Evolutionary conservation across 2,888 invertebrate species (phyloP), one percentile per base, ranked within the genome.

Genomic region (Cistogaster globosa): DNA sequence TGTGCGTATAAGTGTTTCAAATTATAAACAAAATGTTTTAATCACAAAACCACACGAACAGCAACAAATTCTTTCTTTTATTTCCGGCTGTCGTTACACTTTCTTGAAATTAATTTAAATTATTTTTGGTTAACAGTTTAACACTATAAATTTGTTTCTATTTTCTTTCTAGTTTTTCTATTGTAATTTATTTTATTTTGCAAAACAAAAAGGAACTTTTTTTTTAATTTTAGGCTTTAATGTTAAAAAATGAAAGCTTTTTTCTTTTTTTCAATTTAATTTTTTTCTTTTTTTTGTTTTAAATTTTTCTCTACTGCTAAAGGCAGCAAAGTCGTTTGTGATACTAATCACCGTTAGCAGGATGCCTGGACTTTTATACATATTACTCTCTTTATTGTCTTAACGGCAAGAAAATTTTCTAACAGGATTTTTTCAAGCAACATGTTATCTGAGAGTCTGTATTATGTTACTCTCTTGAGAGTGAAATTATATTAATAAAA

Each of bases 291-390:
- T 7, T 45, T 0, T 51, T 76, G 57, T 65, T 82, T 12, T 62
- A 89, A 87, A 87, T 87, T 87, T 84, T 87, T 82, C 78, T 82
- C 67, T 75, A 82, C 82, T 82, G 79, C 78, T 82, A 18, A 58
- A 42, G 74, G 78, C 82, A 85, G 82, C 82, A 82, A 85, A 85
- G 85, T 85, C 85, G 82, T 82, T 85, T 57, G 53, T 65, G 65
- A 71, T 79, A 90, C 90, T 90, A 89, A 88, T 76, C 87, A 86
- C 88, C 86, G 78, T 67, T 45, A 81, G 68, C 87, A 88, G 88
- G 87, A 88, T 83, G 63, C 38, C 78, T 84, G 57, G 81, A 86
- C 86, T 87, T 90, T 89, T 90, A 90, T 90, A 90, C 87, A 20
- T 22, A 16, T 26, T 8, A 55, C 81, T 87, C 74, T 86, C 86